Evolutionary conservation across 2,113 vertebrate species (phyloP).

Genomic region (Spea multiplicata): DNA sequence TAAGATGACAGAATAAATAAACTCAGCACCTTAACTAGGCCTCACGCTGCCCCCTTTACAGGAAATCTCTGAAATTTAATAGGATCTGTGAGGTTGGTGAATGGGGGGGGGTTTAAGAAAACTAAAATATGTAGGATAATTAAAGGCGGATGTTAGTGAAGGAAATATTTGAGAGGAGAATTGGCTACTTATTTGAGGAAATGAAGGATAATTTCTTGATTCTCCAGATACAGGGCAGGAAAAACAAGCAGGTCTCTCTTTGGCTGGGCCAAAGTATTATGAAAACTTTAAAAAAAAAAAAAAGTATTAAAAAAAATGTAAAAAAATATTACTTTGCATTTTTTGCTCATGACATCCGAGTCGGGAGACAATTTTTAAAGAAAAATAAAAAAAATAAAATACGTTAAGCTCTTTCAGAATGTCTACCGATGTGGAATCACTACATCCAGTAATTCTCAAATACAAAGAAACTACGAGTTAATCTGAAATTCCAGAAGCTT

Average conservation of each 20-base stretch:
- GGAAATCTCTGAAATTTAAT: constrained; percentile 44
- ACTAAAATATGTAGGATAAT: constrained; percentile 39
- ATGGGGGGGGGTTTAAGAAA: constrained; percentile 20
- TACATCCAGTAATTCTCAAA: too few relatives aligned
- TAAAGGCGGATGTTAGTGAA: constrained; percentile 42
- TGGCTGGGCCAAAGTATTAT: constrained; percentile 5
- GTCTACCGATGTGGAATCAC: too few relatives aligned
- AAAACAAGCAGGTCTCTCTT: background rate
- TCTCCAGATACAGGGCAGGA: constrained; percentile 31
- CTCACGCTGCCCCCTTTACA: constrained; percentile 37
- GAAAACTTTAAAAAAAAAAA: background rate
- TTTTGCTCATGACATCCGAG: too few relatives aligned
- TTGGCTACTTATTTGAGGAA: constrained; percentile 45
- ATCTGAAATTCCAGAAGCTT: too few relatives aligned
- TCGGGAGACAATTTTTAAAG: too few relatives aligned
- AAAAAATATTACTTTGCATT: too few relatives aligned
- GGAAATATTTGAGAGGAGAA: constrained; percentile 45
- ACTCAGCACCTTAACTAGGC: constrained; percentile 33
- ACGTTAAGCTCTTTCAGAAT: too few relatives aligned
- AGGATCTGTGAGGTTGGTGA: constrained; percentile 42
- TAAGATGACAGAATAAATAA: constrained; percentile 24
- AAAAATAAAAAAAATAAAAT: too few relatives aligned
- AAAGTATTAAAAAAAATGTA: too few relatives aligned
- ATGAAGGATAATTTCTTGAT: constrained; percentile 41
- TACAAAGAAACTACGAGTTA: too few relatives aligned